Evolutionary conservation across 37 sponge, comb jelly and placozoan species (phyloP).

Genomic region (Hormiphora californensis): DNA sequence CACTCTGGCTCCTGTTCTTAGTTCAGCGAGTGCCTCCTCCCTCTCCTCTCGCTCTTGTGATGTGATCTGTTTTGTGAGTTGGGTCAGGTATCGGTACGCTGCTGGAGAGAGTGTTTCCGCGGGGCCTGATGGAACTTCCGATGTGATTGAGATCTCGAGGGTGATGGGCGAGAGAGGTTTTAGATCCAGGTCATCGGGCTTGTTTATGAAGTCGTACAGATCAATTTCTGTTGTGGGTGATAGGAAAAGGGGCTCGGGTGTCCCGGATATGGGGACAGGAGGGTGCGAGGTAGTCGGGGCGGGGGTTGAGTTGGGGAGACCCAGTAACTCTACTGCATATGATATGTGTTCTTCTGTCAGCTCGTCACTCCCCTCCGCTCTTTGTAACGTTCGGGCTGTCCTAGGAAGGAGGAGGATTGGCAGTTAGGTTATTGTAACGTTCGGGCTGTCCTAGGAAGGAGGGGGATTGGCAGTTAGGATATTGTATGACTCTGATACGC

Average conservation of each 20-base stretch:
- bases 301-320: no score
- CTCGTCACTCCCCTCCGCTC: neutral
- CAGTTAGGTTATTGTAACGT: no score
- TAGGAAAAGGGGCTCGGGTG: neutral
- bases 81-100: neutral
- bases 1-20: neutral
- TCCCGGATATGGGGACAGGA: no score
- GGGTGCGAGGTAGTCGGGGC: no score
- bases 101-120: neutral
- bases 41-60: neutral
- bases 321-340: neutral
- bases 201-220: slow-evolving; percentile 8
- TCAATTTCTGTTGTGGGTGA: neutral
- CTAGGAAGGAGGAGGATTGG: no score
- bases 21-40: slow-evolving; percentile 15
- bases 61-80: neutral
- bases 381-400: slow-evolving; percentile 8
- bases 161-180: neutral
- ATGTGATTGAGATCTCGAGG: slow-evolving; percentile 20
- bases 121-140: slow-evolving; percentile 2
- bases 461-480: no score
- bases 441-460: neutral
- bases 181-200: no score
- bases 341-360: neutral
- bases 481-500: no score